Evolutionary conservation across 2,888 invertebrate species (phyloP).

Genomic region (Cantharis rufa): DNA sequence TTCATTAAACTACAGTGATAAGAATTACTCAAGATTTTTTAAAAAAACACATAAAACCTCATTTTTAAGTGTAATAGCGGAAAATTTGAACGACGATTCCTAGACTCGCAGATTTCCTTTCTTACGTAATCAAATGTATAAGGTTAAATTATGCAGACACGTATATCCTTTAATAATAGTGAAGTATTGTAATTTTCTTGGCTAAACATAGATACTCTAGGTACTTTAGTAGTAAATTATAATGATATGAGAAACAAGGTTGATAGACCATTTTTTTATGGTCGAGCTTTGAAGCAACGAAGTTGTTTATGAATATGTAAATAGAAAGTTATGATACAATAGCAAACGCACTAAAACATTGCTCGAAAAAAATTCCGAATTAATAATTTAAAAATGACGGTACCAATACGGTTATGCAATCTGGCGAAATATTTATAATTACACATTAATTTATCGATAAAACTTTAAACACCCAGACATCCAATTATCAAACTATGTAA

Average conservation of each 20-base stretch:
- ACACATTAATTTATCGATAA: neutral
- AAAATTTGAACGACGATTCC: slow-evolving; percentile 10
- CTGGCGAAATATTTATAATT: neutral
- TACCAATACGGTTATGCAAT: neutral
- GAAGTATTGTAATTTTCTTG: neutral
- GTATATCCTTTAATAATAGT: slow-evolving; percentile 5
- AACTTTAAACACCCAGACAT: neutral
- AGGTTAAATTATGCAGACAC: neutral
- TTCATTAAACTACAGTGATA: slow-evolving; percentile 47
- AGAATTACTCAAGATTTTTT: slow-evolving; percentile 38
- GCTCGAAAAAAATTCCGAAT: neutral
- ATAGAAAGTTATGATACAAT: neutral
- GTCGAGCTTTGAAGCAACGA: neutral
- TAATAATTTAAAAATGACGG: neutral
- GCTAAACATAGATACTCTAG: slow-evolving; percentile 5
- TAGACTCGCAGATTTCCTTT: slow-evolving; percentile 11
- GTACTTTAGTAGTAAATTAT: slow-evolving; percentile 5
- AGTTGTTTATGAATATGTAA: neutral
- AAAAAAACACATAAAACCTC: slow-evolving; percentile 26
- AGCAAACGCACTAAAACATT: neutral
- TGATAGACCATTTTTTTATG: slow-evolving; percentile 4
- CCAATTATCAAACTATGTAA: neutral
- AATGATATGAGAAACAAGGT: slow-evolving; percentile 6
- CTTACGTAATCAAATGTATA: slow-evolving; percentile 9
- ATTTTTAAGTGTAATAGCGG: slow-evolving; percentile 24